Conservation (phyloP, 2,113 vertebrate species). For the Tamias sibiricus region DNA sequence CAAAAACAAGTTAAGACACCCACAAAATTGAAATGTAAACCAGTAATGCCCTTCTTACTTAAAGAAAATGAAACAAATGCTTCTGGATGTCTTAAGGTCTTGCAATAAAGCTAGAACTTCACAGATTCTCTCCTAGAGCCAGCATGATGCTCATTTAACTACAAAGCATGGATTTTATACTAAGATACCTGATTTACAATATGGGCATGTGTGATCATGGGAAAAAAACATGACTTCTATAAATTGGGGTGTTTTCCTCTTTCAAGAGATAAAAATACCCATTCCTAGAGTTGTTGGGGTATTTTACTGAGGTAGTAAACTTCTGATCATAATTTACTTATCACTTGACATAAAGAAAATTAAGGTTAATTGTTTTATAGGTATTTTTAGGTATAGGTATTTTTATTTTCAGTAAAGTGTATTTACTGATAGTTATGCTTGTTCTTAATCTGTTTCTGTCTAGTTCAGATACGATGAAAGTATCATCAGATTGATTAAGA, state of each 20-base stretch:
- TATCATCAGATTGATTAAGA: neutral
- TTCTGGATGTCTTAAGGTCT: neutral
- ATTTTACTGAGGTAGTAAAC: neutral
- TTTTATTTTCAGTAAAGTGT: neutral
- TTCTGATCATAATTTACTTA: neutral
- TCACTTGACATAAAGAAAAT: neutral
- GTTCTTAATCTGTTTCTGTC: neutral
- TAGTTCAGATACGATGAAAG: neutral
- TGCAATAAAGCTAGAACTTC: neutral
- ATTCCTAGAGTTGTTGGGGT: neutral
- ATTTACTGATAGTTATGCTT: neutral
- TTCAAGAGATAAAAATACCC: neutral
- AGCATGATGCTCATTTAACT: neutral
- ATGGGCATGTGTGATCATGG: too few species aligned
- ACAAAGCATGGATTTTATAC: neutral
- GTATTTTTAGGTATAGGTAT: neutral
- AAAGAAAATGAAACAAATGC: conserved; percentile 21
- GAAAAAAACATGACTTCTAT: neutral
- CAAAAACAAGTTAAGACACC: neutral
- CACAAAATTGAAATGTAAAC: neutral
- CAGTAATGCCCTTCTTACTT: neutral
- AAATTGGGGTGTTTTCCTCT: neutral
- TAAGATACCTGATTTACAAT: neutral
- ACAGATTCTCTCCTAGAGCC: neutral
- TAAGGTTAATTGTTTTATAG: neutral